Percentiles rank a stretch among this genome's conserved stretches.
These are phyloP conservation scores for Monopterus albus DNA, from an alignment of 2,113 vertebrate genomes.

Conservation along the genomic window DNA sequence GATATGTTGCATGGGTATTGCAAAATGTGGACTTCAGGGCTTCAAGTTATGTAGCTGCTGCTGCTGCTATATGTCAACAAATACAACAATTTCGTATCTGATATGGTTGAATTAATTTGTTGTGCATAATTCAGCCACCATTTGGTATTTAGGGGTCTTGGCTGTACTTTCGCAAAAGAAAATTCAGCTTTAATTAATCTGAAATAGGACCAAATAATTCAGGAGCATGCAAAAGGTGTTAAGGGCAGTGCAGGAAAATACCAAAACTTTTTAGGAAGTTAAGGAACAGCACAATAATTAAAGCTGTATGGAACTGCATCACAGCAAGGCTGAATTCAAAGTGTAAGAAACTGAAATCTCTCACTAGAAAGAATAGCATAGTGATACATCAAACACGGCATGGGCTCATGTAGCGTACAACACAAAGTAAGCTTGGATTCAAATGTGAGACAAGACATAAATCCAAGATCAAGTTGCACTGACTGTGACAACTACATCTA, in stretches of 20 bases:
- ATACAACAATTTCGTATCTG: no score
- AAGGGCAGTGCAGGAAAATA: neutral
- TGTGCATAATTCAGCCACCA: no score
- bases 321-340: neutral
- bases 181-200: fast-evolving
- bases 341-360: neutral
- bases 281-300: neutral
- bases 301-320: neutral
- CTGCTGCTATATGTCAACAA: no score
- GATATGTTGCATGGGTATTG: neutral
- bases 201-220: conserved; percentile 11
- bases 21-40: neutral
- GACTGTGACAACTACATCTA: conserved; percentile 14
- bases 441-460: neutral
- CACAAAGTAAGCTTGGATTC: conserved; percentile 17
- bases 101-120: no score
- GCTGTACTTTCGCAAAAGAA: no score
- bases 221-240: conserved; percentile 30
- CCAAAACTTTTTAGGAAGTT: neutral
- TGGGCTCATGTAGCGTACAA: neutral
- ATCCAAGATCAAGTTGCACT: conserved; percentile 5
- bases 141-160: no score
- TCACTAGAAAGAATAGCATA: conserved; percentile 26
- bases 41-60: no score
- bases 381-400: conserved; percentile 73